phyloP scores from a whole-genome alignment of 2,113 vertebrate species.

The Micromys minutus region DNA sequence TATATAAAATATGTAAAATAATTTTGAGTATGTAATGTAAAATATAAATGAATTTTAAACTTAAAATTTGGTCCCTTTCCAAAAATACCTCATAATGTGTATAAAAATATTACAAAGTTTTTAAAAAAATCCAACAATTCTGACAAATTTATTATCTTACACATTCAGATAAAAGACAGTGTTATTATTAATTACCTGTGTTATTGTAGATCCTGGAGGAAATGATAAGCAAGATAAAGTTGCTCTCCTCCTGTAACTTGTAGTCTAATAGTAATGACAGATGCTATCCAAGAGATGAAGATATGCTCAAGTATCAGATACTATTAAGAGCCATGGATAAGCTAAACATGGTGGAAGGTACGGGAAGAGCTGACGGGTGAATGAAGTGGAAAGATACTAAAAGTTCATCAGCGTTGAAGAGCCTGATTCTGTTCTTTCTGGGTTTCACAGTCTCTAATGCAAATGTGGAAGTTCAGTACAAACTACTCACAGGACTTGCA shows the following conservation, averaged over 20 bases:
- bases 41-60: not conserved
- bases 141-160: not conserved
- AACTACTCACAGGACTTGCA: conserved; percentile 81
- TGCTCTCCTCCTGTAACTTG: not conserved
- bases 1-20: not conserved
- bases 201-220: not conserved
- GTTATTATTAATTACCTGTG: too few relatives aligned
- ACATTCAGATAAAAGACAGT: not conserved
- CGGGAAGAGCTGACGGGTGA: not conserved
- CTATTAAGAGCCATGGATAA: not conserved
- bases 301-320: not conserved
- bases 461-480: conserved; percentile 84
- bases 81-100: not conserved
- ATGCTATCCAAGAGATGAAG: not conserved
- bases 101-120: not conserved
- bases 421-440: not conserved
- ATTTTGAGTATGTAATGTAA: not conserved
- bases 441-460: conserved; percentile 86
- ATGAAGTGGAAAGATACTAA: not conserved
- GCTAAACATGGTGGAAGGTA: not conserved
- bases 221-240: conserved; percentile 1
- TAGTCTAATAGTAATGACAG: not conserved
- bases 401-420: not conserved
- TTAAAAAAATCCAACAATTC: not conserved
- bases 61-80: not conserved